Conservation (phyloP, 2,113 vertebrate species). For the Theristicus caerulescens region DNA sequence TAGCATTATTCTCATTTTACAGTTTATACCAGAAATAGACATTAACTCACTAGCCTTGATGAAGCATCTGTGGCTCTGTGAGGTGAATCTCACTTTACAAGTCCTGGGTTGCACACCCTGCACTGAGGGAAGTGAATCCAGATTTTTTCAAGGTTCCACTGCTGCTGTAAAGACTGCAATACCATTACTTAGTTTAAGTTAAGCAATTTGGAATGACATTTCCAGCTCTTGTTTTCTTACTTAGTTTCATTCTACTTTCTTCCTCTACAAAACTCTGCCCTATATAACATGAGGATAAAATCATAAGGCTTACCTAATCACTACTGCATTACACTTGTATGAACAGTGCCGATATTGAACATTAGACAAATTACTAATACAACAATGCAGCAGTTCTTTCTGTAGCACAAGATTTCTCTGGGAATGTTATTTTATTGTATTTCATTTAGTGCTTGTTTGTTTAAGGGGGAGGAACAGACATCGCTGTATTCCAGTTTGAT, state of each 20-base stretch:
- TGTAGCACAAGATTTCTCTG: constrained; percentile 36
- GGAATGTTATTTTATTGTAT: constrained; percentile 65
- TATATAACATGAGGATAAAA: neutral
- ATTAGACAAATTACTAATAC: neutral
- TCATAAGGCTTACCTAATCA: neutral
- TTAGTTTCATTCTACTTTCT: constrained; percentile 5
- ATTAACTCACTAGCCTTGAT: neutral
- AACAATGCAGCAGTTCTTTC: constrained; percentile 25
- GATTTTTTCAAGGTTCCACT: neutral
- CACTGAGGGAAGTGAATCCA: neutral
- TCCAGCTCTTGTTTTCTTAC: neutral
- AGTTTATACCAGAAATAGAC: neutral
- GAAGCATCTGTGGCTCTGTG: neutral
- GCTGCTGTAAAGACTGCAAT: neutral
- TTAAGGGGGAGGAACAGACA: constrained; percentile 42
- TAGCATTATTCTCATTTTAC: neutral
- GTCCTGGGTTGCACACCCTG: neutral
- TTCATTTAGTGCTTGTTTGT: constrained; percentile 53
- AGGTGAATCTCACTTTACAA: neutral
- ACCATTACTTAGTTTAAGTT: neutral
- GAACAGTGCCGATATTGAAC: neutral
- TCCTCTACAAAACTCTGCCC: neutral
- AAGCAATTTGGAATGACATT: neutral
- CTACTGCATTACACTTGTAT: constrained; percentile 2
- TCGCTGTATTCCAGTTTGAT: constrained; percentile 44